Evolutionary conservation across 2,113 vertebrate species (phyloP).

Genomic region (Gorsachius goisagi): DNA sequence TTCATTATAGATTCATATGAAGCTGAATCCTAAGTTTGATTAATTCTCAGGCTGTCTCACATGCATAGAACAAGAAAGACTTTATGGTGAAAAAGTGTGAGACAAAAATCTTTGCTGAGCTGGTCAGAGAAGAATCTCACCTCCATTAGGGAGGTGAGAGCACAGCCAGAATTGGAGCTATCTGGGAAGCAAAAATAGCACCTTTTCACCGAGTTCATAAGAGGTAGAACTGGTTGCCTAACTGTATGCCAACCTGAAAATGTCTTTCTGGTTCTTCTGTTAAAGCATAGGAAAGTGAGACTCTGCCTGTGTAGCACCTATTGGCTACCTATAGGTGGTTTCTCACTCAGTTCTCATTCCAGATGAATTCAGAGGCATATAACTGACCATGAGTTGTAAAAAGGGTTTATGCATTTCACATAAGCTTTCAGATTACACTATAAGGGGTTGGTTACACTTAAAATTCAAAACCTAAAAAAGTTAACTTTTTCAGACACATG

Average conservation of each 20-base stretch:
- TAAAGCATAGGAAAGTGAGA: not conserved
- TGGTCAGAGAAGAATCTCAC: not conserved
- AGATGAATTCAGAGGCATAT: not conserved
- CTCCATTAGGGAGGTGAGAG: not conserved
- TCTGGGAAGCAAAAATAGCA: not conserved
- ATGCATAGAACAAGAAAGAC: not conserved
- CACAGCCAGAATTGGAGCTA: not conserved
- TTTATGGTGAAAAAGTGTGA: not conserved
- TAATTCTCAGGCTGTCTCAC: not conserved
- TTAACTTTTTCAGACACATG: not conserved
- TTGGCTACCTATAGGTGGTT: not conserved
- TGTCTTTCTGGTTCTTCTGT: not conserved
- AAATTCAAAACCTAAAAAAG: not conserved
- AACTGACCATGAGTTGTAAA: not conserved
- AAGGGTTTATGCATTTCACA: not conserved
- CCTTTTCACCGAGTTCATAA: not conserved
- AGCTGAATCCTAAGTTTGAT: not conserved
- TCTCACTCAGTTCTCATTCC: not conserved
- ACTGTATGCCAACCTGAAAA: not conserved
- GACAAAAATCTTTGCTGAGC: not conserved
- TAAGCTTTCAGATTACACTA: not conserved
- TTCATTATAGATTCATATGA: not conserved
- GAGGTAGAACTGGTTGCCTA: not conserved
- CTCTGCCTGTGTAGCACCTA: not conserved
- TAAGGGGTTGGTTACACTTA: not conserved